phyloP scores from a whole-genome alignment of 2,888 invertebrate species.

The Thyatira batis region DNA sequence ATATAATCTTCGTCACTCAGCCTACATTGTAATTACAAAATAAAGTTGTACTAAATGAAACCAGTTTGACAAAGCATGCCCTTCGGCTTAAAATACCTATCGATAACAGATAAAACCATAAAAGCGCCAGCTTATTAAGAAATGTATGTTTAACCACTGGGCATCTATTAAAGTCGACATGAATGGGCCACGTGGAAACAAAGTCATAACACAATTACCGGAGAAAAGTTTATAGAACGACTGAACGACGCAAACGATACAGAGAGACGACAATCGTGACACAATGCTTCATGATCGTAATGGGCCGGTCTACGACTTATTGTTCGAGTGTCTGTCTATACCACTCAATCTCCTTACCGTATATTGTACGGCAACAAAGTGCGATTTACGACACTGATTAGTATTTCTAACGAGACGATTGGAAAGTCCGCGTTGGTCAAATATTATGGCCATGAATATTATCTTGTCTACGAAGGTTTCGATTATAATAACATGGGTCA shows the following conservation, averaged over 20 bases:
- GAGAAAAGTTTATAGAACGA: conserved; percentile 38
- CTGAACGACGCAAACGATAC: conserved; percentile 37
- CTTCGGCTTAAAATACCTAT: neutral
- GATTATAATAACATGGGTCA: neutral
- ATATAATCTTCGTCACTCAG: no score
- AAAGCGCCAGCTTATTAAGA: neutral
- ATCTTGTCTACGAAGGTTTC: conserved; percentile 14
- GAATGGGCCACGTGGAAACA: conserved; percentile 24
- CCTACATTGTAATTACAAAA: neutral
- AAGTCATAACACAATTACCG: conserved; percentile 39
- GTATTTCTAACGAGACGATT: conserved; percentile 23
- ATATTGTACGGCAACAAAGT: conserved; percentile 28
- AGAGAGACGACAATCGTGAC: conserved; percentile 32
- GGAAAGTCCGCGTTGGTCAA: conserved; percentile 8
- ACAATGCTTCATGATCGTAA: conserved; percentile 56
- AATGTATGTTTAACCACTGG: neutral
- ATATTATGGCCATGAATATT: conserved; percentile 17
- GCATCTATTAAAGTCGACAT: conserved; percentile 4
- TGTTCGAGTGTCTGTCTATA: conserved; percentile 37
- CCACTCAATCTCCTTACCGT: conserved; percentile 25
- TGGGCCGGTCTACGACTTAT: conserved; percentile 45
- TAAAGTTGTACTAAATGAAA: neutral
- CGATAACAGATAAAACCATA: neutral
- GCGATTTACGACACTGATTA: conserved; percentile 39
- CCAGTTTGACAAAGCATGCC: neutral